phyloP scores from a whole-genome alignment of 2,113 vertebrate species.

The Pedetes capensis region DNA sequence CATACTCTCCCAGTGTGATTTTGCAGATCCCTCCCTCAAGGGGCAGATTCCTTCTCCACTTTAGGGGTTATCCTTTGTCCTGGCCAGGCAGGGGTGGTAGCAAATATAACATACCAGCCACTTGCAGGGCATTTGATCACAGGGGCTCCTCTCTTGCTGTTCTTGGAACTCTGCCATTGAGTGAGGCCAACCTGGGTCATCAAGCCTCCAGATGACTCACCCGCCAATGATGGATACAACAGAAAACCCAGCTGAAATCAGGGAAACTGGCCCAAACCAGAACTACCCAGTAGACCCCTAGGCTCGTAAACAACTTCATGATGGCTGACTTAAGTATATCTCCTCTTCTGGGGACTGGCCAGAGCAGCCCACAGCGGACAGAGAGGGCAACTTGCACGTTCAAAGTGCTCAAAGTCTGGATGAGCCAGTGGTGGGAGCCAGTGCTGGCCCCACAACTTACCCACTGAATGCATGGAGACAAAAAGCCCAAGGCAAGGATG shows the following conservation, averaged over 20 bases:
- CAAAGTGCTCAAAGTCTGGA: accelerated
- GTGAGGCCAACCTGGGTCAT: neutral
- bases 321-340: neutral
- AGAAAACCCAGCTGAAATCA: neutral
- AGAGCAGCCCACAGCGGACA: neutral
- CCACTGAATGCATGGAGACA: neutral
- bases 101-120: neutral
- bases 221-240: neutral
- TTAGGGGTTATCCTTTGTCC: neutral
- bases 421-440: neutral
- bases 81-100: neutral
- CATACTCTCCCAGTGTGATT: neutral
- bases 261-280: neutral
- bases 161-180: neutral
- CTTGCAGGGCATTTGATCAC: neutral
- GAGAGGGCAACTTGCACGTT: neutral
- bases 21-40: neutral
- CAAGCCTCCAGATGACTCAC: neutral
- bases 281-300: neutral
- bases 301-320: neutral
- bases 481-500: neutral
- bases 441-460: neutral
- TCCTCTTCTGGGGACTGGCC: neutral
- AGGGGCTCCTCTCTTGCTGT: neutral
- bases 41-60: neutral